Conservation (phyloP, 2,113 vertebrate genomes). For the Physeter macrocephalus region DNA sequence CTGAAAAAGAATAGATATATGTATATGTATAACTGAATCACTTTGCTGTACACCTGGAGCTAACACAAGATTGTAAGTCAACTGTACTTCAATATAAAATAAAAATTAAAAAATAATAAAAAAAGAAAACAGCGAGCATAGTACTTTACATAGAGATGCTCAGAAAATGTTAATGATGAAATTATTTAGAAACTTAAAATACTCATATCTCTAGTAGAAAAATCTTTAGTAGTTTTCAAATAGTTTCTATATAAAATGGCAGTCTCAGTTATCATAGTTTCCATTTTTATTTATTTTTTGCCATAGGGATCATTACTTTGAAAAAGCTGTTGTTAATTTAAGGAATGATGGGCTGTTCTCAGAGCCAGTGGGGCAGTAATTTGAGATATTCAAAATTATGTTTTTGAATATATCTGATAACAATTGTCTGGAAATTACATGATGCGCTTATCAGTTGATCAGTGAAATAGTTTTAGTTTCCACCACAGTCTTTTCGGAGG, state of each 20-base stretch:
- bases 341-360: background rate
- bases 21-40: background rate
- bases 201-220: background rate
- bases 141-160: background rate
- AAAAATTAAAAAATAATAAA: background rate
- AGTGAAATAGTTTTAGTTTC: background rate
- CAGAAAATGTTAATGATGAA: background rate
- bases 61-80: background rate
- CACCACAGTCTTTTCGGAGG: background rate
- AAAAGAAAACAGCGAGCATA: background rate
- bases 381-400: background rate
- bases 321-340: conserved; percentile 3
- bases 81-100: background rate
- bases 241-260: background rate
- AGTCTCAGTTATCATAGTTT: background rate
- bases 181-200: background rate
- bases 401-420: background rate
- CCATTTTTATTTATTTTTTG: background rate
- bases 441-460: background rate
- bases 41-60: background rate
- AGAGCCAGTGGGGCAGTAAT: background rate
- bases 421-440: background rate
- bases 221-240: background rate
- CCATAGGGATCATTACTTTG: background rate
- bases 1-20: background rate